Percentiles rank a stretch among this genome's conserved stretches.
Conservation (phyloP, 2,797 vertebrate species). For the Apodemus agrarius region DNA sequence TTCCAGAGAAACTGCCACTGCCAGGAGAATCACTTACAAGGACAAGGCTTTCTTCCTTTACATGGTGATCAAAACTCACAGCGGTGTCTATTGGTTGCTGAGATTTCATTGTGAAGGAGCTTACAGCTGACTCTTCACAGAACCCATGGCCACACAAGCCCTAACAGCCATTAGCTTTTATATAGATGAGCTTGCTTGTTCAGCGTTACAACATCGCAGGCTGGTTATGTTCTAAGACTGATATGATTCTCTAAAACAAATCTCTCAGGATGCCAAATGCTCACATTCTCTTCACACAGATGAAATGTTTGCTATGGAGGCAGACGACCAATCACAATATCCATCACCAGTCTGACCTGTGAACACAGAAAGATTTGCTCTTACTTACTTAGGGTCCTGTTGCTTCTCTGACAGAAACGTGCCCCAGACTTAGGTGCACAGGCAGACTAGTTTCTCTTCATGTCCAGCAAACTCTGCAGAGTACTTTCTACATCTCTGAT, state of each 20-base stretch:
- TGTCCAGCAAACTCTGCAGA: background rate
- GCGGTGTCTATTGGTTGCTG: background rate
- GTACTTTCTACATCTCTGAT: background rate
- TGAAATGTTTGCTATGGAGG: background rate
- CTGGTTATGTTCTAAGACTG: background rate
- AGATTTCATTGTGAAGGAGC: conserved; percentile 27
- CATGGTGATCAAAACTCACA: background rate
- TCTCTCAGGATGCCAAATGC: conserved; percentile 8
- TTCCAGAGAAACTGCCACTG: background rate
- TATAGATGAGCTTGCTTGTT: background rate
- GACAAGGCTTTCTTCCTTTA: background rate
- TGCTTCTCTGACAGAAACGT: background rate
- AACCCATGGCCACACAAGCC: background rate
- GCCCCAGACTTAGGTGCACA: background rate
- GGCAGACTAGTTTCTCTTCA: background rate
- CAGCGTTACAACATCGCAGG: background rate
- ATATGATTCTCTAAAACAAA: background rate
- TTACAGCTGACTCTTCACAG: background rate
- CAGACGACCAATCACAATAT: background rate
- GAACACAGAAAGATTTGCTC: background rate
- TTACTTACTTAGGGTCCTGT: background rate
- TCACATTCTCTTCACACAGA: background rate
- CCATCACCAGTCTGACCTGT: background rate
- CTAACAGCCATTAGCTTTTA: background rate
- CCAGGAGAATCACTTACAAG: background rate